Percentiles rank a stretch among this genome's conserved stretches.
These are phyloP conservation scores for Leucoraja ocellata DNA, from an alignment of 2,797 vertebrate species.

Conservation along the genomic window DNA sequence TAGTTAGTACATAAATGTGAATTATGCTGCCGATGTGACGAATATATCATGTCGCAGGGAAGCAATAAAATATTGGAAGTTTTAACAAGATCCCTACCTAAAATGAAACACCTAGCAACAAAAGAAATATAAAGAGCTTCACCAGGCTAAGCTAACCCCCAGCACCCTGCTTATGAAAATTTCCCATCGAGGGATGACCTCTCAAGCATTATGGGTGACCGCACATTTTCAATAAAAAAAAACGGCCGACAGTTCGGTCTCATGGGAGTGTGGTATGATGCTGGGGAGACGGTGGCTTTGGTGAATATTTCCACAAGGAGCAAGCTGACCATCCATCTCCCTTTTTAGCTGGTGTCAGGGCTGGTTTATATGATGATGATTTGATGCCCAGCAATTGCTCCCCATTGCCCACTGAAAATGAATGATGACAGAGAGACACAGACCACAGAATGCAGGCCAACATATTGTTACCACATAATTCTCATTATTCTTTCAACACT, in stretches of 20 bases:
- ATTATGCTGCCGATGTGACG: constrained; percentile 46
- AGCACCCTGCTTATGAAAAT: constrained; percentile 54
- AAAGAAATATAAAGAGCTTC: not conserved
- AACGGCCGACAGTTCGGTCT: constrained; percentile 46
- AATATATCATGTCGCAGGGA: not conserved
- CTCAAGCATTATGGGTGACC: constrained; percentile 58
- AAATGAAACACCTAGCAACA: constrained; percentile 32
- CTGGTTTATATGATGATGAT: constrained; percentile 76
- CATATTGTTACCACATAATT: constrained; percentile 42
- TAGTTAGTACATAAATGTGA: constrained; percentile 38
- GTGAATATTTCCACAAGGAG: constrained; percentile 60
- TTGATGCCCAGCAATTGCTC: constrained; percentile 64
- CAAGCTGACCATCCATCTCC: constrained; percentile 76
- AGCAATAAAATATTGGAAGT: constrained; percentile 38
- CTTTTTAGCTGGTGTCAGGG: constrained; percentile 74
- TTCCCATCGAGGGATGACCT: constrained; percentile 59
- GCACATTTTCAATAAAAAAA: constrained; percentile 41
- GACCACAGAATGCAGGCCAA: constrained; percentile 56
- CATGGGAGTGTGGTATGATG: constrained; percentile 60
- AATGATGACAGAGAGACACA: constrained; percentile 65
- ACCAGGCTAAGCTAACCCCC: not conserved
- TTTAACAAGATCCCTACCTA: constrained; percentile 30
- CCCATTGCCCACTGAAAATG: constrained; percentile 64
- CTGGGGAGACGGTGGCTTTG: constrained; percentile 44
- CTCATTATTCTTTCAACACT: constrained; percentile 34